Percentiles rank a stretch among this genome's conserved stretches.
Evolutionary conservation across 2,797 vertebrate genomes (phyloP).

Genomic region (Lacerta bilineata): DNA sequence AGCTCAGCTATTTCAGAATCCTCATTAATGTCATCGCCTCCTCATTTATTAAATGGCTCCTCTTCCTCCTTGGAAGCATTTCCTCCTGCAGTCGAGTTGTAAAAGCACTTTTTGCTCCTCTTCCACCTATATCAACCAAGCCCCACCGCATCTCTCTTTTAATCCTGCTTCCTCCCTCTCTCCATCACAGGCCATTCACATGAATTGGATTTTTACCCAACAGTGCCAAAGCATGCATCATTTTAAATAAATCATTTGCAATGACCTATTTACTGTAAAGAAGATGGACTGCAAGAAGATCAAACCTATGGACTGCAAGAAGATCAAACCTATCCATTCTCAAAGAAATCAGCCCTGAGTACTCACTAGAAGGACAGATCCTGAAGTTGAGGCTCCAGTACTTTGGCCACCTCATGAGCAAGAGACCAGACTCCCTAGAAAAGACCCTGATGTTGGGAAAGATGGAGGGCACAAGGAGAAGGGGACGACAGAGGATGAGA

Average conservation of each 20-base stretch:
- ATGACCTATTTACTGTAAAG: constrained; percentile 36
- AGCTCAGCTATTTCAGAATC: constrained; percentile 27
- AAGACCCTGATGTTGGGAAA: no score
- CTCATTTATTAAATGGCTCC: constrained; percentile 39
- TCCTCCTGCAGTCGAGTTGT: not conserved
- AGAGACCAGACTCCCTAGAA: no score
- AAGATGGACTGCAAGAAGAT: no score
- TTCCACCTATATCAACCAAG: constrained; percentile 27
- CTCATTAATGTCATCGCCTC: constrained; percentile 38
- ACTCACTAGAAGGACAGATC: no score
- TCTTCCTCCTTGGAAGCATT: constrained; percentile 26
- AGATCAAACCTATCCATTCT: no score
- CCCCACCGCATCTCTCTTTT: not conserved
- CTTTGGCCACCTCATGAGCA: no score
- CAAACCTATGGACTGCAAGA: no score
- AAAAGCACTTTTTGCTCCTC: constrained; percentile 37
- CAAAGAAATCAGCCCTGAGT: no score
- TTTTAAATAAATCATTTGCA: constrained; percentile 47
- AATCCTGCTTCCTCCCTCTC: constrained; percentile 7
- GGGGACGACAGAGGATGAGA: no score
- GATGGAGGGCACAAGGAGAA: no score
- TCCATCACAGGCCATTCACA: constrained; percentile 31
- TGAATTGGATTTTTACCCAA: constrained; percentile 51
- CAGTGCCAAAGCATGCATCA: not conserved
- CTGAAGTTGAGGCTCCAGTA: no score